Conservation (phyloP, 2,113 vertebrate species). For the Eptatretus burgeri region DNA sequence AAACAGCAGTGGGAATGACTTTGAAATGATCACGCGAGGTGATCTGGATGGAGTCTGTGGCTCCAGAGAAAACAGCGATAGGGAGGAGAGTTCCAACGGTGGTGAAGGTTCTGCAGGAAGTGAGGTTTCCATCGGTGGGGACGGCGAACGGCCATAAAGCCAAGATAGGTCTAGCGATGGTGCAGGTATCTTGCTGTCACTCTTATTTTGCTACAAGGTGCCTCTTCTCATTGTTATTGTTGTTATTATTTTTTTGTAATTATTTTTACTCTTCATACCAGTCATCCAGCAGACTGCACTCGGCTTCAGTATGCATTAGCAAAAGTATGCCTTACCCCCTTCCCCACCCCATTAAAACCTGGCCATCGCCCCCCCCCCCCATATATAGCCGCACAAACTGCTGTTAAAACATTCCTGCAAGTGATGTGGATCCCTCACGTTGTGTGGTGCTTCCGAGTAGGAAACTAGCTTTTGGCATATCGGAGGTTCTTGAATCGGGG, state of each 20-base stretch:
- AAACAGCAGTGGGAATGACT: slow-evolving; percentile 98
- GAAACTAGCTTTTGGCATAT: too few relatives aligned
- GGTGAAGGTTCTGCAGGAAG: slow-evolving; percentile 17
- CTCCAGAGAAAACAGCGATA: slow-evolving; percentile 40
- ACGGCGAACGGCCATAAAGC: background rate
- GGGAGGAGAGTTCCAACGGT: slow-evolving; percentile 21
- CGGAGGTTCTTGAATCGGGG: too few relatives aligned
- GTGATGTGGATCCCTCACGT: too few relatives aligned
- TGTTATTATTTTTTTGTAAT: background rate
- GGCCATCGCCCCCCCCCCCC: too few relatives aligned
- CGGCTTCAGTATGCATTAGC: too few relatives aligned
- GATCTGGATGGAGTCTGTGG: slow-evolving; percentile 94
- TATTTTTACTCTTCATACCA: background rate
- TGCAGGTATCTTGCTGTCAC: background rate
- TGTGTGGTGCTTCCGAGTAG: too few relatives aligned
- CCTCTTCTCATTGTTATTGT: background rate
- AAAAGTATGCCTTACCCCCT: too few relatives aligned
- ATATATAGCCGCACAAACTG: too few relatives aligned
- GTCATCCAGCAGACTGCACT: too few relatives aligned
- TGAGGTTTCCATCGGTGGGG: slow-evolving; percentile 5
- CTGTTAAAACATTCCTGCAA: too few relatives aligned
- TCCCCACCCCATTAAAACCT: too few relatives aligned
- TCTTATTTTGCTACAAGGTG: background rate
- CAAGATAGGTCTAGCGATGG: background rate
- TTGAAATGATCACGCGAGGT: slow-evolving; percentile 98